Percentiles rank a stretch among this genome's conserved stretches.
Conservation (phyloP, 2,113 vertebrate genomes). For the Brachypodius melanocephalos region DNA sequence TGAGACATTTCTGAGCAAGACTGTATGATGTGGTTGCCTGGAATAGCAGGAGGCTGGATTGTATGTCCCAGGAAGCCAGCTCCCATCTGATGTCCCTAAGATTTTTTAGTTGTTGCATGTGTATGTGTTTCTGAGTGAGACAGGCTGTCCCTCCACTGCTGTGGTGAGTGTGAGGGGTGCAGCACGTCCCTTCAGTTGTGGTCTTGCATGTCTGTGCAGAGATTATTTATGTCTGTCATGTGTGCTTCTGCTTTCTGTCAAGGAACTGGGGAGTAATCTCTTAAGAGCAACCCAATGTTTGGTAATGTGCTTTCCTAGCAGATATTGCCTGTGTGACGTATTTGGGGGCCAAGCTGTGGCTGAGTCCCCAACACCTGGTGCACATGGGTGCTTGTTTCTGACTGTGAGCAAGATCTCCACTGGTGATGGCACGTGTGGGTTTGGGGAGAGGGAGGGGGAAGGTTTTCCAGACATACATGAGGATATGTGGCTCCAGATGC, state of each 20-base stretch:
- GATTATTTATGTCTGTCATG: not conserved
- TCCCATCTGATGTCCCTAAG: not conserved
- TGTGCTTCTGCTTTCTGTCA: not conserved
- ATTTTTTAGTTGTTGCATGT: conserved; percentile 22
- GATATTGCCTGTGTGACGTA: not conserved
- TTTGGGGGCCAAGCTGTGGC: not conserved
- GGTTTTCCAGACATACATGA: not conserved
- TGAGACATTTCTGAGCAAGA: not conserved
- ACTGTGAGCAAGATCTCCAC: not conserved
- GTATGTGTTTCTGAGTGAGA: not conserved
- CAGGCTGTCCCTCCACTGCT: not conserved
- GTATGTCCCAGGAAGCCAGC: not conserved
- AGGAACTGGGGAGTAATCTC: not conserved
- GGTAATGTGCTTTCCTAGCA: not conserved
- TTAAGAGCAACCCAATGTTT: not conserved
- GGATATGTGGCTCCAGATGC: not conserved
- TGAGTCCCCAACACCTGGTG: not conserved
- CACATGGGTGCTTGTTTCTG: not conserved
- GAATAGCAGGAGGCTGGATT: conserved; percentile 12
- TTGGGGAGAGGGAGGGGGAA: not conserved
- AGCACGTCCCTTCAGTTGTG: fast-evolving
- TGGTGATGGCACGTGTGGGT: not conserved
- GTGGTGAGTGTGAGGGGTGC: not conserved
- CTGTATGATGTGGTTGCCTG: not conserved
- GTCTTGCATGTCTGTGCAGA: not conserved